Conservation (phyloP, 2,888 invertebrate genomes). For the Blomia tropicalis region DNA sequence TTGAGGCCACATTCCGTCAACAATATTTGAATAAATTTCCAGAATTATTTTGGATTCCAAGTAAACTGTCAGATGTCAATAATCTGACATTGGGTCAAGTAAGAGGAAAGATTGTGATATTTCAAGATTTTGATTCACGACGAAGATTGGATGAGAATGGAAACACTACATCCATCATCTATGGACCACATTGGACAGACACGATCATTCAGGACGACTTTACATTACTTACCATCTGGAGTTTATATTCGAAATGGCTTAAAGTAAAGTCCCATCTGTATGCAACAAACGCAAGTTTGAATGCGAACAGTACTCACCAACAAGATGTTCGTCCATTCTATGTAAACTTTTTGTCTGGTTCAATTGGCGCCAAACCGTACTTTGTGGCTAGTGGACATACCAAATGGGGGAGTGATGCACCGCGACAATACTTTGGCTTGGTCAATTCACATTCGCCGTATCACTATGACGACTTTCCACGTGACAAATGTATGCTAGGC, state of each 20-base stretch:
- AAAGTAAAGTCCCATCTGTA: conserved; percentile 11
- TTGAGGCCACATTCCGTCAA: conserved; percentile 3
- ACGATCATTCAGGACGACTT: conserved; percentile 20
- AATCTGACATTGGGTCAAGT: conserved; percentile 14
- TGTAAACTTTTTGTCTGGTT: conserved; percentile 18
- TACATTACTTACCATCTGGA: neutral
- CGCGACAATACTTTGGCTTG: neutral
- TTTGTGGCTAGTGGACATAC: conserved; percentile 12
- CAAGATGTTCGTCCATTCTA: neutral
- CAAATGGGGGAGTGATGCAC: neutral
- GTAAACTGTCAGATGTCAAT: neutral
- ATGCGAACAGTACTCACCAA: neutral
- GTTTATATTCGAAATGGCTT: conserved; percentile 9
- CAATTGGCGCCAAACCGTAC: conserved; percentile 1
- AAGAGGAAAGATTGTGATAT: conserved; percentile 17
- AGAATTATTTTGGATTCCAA: conserved; percentile 9
- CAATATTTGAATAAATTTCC: neutral
- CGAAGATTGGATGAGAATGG: neutral
- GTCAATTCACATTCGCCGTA: neutral
- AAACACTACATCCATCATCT: neutral
- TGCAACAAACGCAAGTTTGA: neutral
- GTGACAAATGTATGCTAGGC: conserved; percentile 10
- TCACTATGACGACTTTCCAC: conserved; percentile 15
- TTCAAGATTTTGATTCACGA: conserved; percentile 6
- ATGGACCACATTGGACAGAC: conserved; percentile 3